These are phyloP conservation scores for Germaria angustata DNA, from an alignment of 2,888 invertebrate species.

Conservation along the genomic window DNA sequence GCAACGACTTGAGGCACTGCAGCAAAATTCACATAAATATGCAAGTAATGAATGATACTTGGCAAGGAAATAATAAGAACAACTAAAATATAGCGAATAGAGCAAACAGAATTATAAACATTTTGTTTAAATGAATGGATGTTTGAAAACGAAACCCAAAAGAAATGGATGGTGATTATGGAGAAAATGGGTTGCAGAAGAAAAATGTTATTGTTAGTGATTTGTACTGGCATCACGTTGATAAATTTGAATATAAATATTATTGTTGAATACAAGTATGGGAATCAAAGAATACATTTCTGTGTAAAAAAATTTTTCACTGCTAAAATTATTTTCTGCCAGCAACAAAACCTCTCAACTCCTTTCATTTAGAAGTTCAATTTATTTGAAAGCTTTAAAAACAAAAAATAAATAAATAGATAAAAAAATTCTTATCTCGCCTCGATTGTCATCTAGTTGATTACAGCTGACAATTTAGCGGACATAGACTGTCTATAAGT, in stretches of 20 bases:
- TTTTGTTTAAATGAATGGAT: conserved; percentile 26
- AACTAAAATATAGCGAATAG: neutral
- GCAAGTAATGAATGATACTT: conserved; percentile 56
- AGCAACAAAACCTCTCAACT: no score
- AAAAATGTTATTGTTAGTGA: neutral
- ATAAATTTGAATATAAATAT: neutral
- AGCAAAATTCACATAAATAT: conserved; percentile 58
- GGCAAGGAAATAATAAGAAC: conserved; percentile 35
- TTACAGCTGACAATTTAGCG: no score
- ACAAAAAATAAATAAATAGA: no score
- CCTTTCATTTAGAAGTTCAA: no score
- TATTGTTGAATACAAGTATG: neutral
- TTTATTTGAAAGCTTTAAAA: no score
- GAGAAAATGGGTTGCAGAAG: neutral
- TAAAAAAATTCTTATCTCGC: no score
- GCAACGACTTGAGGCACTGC: conserved; percentile 59
- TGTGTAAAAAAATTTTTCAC: no score
- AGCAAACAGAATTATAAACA: conserved; percentile 5
- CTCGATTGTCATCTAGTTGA: no score
- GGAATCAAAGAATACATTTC: neutral
- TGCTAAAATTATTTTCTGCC: no score
- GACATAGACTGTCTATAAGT: no score
- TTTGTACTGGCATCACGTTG: neutral
- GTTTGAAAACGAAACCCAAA: neutral
- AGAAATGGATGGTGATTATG: neutral